Conservation (phyloP, 2,113 vertebrate species). For the Emydocephalus ijimae region DNA sequence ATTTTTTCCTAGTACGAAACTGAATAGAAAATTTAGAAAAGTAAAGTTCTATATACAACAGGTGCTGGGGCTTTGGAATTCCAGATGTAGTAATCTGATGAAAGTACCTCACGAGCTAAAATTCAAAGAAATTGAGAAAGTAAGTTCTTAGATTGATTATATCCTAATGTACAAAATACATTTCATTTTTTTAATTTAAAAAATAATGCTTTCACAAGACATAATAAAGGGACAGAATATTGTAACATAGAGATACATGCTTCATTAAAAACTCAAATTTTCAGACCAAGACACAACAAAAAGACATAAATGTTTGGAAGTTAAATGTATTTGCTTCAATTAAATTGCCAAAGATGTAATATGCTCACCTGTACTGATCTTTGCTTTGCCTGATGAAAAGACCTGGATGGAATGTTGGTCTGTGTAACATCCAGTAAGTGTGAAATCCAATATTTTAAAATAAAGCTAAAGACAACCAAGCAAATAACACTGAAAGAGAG, state of each 20-base stretch:
- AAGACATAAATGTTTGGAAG: neutral
- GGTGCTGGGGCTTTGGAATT: slow-evolving; percentile 89
- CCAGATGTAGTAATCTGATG: slow-evolving; percentile 92
- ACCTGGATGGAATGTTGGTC: slow-evolving; percentile 92
- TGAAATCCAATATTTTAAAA: slow-evolving; percentile 89
- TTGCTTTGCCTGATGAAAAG: slow-evolving; percentile 85
- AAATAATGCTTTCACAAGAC: neutral
- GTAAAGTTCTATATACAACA: slow-evolving; percentile 65
- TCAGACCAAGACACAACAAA: neutral
- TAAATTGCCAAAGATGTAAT: neutral
- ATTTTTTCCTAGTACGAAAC: slow-evolving; percentile 33
- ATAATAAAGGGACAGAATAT: neutral
- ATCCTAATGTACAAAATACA: slow-evolving; percentile 31
- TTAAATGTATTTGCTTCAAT: neutral
- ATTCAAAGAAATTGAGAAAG: slow-evolving; percentile 39
- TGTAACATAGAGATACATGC: neutral
- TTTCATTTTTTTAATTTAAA: neutral
- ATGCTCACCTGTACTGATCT: slow-evolving; percentile 82
- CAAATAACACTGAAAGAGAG: slow-evolving; percentile 21
- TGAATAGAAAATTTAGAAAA: slow-evolving; percentile 48
- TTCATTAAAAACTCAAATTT: neutral
- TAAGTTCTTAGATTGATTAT: slow-evolving; percentile 12
- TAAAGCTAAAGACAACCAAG: slow-evolving; percentile 74
- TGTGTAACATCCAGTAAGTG: slow-evolving; percentile 86
- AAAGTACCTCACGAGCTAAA: slow-evolving; percentile 84